phyloP scores from a whole-genome alignment of 2,888 invertebrate genomes.

The Sminthurinus aureus region DNA sequence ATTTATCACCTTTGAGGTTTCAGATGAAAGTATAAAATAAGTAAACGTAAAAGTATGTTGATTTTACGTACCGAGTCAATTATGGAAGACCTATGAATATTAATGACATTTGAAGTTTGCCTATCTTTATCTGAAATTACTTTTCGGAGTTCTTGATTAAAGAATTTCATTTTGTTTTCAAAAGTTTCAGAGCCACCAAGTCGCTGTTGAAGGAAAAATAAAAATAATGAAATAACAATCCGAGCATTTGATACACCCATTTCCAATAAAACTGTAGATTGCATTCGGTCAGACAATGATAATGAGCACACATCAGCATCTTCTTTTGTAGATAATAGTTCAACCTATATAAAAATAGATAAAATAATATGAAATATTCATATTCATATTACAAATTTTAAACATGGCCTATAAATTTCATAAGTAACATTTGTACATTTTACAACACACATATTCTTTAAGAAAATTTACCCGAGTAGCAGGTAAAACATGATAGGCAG shows the following conservation, averaged over 20 bases:
- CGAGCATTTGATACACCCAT: conserved; percentile 62
- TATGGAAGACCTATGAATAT: conserved; percentile 47
- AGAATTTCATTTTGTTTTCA: conserved; percentile 66
- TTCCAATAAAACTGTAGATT: conserved; percentile 51
- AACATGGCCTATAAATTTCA: background rate
- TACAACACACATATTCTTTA: background rate
- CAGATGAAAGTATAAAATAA: background rate
- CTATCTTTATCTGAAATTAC: conserved; percentile 49
- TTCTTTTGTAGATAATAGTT: conserved; percentile 38
- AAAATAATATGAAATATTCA: conserved; percentile 6
- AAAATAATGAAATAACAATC: conserved; percentile 65
- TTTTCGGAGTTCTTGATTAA: conserved; percentile 59
- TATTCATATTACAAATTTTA: background rate
- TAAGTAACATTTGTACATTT: background rate
- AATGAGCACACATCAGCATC: conserved; percentile 30
- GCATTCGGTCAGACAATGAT: conserved; percentile 53
- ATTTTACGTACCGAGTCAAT: conserved; percentile 49
- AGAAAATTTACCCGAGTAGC: conserved; percentile 50
- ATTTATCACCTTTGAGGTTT: too few species aligned
- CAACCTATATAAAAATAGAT: conserved; percentile 39
- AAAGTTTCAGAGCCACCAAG: conserved; percentile 67
- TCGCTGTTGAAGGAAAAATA: conserved; percentile 65
- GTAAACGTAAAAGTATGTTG: too few species aligned
- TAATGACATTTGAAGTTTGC: conserved; percentile 42
- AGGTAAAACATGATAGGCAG: conserved; percentile 54